Evolutionary conservation across 2,113 vertebrate species (phyloP), one percentile per base, ranked within the genome.

Genomic region (Laterallus jamaicensis): DNA sequence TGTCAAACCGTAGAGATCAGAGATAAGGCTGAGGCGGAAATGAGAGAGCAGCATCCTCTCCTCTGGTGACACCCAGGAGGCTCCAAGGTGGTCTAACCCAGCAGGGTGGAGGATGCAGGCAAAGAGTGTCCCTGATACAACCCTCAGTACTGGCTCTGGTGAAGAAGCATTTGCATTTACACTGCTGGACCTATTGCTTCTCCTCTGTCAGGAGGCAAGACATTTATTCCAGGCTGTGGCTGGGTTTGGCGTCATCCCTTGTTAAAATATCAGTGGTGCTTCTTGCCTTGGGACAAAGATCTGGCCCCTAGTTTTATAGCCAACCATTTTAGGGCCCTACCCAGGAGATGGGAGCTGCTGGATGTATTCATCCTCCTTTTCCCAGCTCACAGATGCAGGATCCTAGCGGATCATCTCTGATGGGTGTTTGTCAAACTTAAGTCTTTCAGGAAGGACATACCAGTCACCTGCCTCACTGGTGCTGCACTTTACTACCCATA

Each of bases 401-500:
- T 56, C 26, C 58, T 22, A 2, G 6, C 54, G 22, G 15, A 84
- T 75, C 58, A 12, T 37, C 90, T 75, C 77, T 32, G 74, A 11
- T 7, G n/a, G 54, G 28, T 76, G 59, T 62, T 68, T 49, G 25
- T 54, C 32, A 19, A 62, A 37, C 40, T n/a, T 37, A 66, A 58
- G 7, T 54, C 59, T 28, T 28, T n/a, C 59, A 32, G 69, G 44
- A 39, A 50, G 69, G 42, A 76, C 40, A n/a, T 4, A 10, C 13
- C 28, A 11, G 71, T 18, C n/a, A 19, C 17, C 52, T 47, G n/a
- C 37, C 59, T 47, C 47, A 1, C 69, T 17, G 12, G 42, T 12
- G 67, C 88, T 55, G 63, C 37, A 28, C 0, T 0, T 26, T 18
- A 8, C 58, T n/a, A 0, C 55, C 55, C 32, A 22, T 3, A 78